These are phyloP conservation scores for Anguilla japonica DNA, from an alignment of 2,113 vertebrate species.

Conservation along the genomic window DNA sequence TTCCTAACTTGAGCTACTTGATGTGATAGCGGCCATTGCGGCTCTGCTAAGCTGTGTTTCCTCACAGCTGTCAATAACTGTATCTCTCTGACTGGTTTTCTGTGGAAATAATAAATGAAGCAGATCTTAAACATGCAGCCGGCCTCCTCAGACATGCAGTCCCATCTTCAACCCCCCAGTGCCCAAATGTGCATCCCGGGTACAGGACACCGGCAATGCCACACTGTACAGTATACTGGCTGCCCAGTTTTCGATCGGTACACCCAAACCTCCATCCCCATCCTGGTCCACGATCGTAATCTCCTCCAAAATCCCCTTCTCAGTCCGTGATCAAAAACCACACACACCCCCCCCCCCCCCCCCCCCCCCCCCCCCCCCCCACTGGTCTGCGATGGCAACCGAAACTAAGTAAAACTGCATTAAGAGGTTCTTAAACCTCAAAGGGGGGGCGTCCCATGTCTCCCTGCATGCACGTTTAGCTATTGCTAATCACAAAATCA, in stretches of 20 bases:
- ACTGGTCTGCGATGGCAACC: background rate
- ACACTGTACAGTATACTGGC: too few relatives aligned
- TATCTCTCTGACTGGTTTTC: conserved; percentile 15
- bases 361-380: too few relatives aligned
- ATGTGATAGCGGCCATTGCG: conserved; percentile 38
- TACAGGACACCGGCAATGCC: conserved; percentile 42
- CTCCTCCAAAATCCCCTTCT: too few relatives aligned
- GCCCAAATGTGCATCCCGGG: conserved; percentile 38
- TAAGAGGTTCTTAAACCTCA: background rate
- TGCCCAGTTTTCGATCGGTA: too few relatives aligned
- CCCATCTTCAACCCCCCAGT: conserved; percentile 7
- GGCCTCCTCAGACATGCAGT: conserved; percentile 29
- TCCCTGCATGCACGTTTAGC: background rate
- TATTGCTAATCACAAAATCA: background rate
- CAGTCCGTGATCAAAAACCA: too few relatives aligned
- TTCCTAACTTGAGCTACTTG: conserved; percentile 37
- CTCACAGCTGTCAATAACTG: conserved; percentile 40
- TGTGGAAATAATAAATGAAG: background rate
- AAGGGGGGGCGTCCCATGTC: background rate
- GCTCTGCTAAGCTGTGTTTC: conserved; percentile 33
- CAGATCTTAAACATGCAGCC: background rate
- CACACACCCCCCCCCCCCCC: too few relatives aligned
- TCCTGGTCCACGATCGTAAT: too few relatives aligned
- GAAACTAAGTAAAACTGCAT: background rate
- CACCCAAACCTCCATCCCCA: too few relatives aligned